Evolutionary conservation across 2,113 vertebrate species (phyloP), one percentile per base, ranked within the genome.

Genomic region (Scomber scombrus): DNA sequence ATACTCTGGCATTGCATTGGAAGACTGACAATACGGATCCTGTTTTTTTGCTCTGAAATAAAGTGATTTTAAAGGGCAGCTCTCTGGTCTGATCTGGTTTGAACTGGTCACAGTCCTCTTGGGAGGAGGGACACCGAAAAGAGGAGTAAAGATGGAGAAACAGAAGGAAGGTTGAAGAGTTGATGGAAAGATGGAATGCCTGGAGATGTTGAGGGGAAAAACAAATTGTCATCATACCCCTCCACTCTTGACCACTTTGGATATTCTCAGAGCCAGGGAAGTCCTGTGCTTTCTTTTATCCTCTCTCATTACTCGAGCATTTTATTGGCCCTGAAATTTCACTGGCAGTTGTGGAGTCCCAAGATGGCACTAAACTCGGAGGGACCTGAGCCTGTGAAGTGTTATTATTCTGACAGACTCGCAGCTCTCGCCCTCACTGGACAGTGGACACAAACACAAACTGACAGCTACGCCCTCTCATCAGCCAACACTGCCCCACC

Each of bases 11-110:
- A 85, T 85, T 91, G 80, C 88, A 89, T 85, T 92, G 86, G 70
- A 85, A 79, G 85, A 92, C 89, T 92, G 89, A 91, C 85, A 1
- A 78, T 93, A 91, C 66, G 80, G 81, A 83, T 67, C 70, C 7
- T 85, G 23, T 73, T 51, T 70, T 91, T 94, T 82, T 81, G 84
- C 88, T 93, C 93, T 88, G 85, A 89, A 95, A 94, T 95, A 95
- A 96, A 95, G 82, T 90, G 75, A 82, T 94, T 94, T 93, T 91
- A 93, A 95, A 91, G 65, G 71, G 79, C 82, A 16, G 12, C 26
- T 15, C 67, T 70, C 68, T 85, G 75, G 69, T 85, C 56, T 46
- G 13, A 58, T 84, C 4, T 84, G 55, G 79, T 88, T 49, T 82
- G 15, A 57, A 47, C 60, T 61, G 13, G 57, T 31, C 60, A 16